A percentile compares a stretch with the other conserved stretches of the same genome.
phyloP scores from a whole-genome alignment of 2,113 vertebrate genomes.

The Oncorhynchus kisutch region DNA sequence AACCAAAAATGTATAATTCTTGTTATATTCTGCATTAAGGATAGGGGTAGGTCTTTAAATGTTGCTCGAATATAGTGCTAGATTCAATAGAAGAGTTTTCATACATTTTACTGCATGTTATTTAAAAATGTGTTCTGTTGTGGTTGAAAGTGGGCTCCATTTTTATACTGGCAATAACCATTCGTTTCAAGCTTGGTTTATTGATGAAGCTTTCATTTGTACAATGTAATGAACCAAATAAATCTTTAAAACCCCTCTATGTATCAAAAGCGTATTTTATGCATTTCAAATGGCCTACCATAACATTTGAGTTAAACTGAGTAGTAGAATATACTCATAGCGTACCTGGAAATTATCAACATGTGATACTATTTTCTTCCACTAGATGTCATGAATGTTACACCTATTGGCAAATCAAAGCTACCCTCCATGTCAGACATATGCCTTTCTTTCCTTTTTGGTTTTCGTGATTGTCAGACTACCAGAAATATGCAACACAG shows the following conservation, averaged over 20 bases:
- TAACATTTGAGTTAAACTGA: neutral
- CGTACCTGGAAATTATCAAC: neutral
- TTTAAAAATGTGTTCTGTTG: neutral
- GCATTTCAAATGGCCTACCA: neutral
- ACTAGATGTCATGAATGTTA: slow-evolving; percentile 50
- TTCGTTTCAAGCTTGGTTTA: neutral
- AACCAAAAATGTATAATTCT: slow-evolving; percentile 41
- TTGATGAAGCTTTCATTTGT: neutral
- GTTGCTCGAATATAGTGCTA: neutral
- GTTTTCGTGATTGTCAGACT: neutral
- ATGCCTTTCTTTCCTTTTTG: neutral
- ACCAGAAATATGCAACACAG: neutral
- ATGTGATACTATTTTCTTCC: slow-evolving; percentile 1
- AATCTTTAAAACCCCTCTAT: neutral
- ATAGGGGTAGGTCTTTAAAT: too few relatives aligned
- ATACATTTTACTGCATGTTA: neutral
- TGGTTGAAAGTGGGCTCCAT: neutral
- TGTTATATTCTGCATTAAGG: neutral
- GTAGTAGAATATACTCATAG: neutral
- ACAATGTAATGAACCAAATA: neutral
- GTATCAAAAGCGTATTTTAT: neutral
- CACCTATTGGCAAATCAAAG: neutral
- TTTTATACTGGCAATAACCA: neutral
- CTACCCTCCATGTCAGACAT: neutral
- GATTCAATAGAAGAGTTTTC: neutral